Evolutionary conservation across 1,140 invertebrate genomes (phyloP), one percentile per base, ranked within the genome.

Genomic region (Tetragnatha versicolor): DNA sequence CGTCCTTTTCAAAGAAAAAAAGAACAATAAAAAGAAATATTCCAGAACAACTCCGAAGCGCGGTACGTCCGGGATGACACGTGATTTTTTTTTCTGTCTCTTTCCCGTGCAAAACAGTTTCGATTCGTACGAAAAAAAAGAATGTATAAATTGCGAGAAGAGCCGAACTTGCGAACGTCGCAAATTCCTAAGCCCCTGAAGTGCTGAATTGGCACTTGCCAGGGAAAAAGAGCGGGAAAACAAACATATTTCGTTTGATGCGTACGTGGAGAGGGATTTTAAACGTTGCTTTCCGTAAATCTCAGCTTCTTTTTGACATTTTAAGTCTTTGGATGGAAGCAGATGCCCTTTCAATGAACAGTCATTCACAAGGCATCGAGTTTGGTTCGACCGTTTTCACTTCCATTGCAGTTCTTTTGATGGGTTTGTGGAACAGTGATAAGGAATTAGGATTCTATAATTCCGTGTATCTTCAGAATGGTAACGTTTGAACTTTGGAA

Each of bases 61-160:
- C n/a, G n/a, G n/a, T n/a, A n/a, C n/a, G n/a, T n/a, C n/a, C 20
- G 55, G 7, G 35, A 31, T 58, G 55, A 58, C 55, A 58, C 55
- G 55, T 35, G 35, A 14, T 58, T 58, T 58, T 58, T 58, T 35
- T 31, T 9, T n/a, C 17, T 20, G 35, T 33, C 31, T 58, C 31
- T 58, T 31, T 58, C 55, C 55, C n/a, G n/a, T n/a, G n/a, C n/a
- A n/a, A n/a, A n/a, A n/a, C n/a, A n/a, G 55, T 58, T 58, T 31
- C 53, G 29, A 58, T n/a, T 58, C 55, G 22, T n/a, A 33, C 10
- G 27, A 7, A 17, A 1, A 31, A 9, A 58, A 58, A 58, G 35
- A 58, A 58, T 17, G 2, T 33, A 9, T 6, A 6, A 1, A 17
- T 42, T n/a, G n/a, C n/a, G n/a, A n/a, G n/a, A n/a, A n/a, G n/a